A percentile compares a stretch with the other conserved stretches of the same genome.
Conservation (phyloP, 2,113 vertebrate genomes). For the Paratilapia polleni region DNA sequence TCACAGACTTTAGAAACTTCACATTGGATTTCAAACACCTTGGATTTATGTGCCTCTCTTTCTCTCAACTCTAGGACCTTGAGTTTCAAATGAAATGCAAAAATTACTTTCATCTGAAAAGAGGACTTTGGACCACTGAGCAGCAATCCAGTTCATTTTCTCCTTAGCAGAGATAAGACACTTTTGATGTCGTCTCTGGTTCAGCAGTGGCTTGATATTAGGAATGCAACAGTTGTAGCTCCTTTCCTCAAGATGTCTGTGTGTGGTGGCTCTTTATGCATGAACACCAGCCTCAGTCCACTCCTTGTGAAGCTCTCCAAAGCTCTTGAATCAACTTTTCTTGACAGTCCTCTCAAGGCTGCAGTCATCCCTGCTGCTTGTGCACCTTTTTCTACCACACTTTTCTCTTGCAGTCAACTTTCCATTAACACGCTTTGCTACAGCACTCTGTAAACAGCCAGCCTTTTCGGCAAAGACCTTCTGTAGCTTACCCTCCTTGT, state of each 20-base stretch:
- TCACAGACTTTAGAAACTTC: not conserved
- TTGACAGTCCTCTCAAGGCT: not conserved
- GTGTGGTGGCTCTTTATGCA: not conserved
- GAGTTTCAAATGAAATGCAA: not conserved
- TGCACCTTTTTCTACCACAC: no score
- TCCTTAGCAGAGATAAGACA: accelerated
- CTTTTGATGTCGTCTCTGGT: not conserved
- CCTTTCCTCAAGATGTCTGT: not conserved
- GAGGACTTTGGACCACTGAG: not conserved
- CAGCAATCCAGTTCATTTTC: not conserved
- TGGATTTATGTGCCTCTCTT: not conserved
- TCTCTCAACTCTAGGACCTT: not conserved
- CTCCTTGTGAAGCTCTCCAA: not conserved
- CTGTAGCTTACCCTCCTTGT: not conserved
- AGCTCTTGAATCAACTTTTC: not conserved
- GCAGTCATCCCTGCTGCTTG: no score
- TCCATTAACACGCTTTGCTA: not conserved
- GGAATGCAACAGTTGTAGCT: not conserved
- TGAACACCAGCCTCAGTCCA: not conserved
- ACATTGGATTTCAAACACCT: not conserved
- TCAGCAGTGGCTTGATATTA: not conserved
- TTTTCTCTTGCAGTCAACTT: not conserved
- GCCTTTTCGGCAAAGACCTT: not conserved
- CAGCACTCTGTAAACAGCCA: not conserved
- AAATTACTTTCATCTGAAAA: not conserved